Evolutionary conservation across 2,113 vertebrate genomes (phyloP).

Genomic region (Eubucco bourcierii): DNA sequence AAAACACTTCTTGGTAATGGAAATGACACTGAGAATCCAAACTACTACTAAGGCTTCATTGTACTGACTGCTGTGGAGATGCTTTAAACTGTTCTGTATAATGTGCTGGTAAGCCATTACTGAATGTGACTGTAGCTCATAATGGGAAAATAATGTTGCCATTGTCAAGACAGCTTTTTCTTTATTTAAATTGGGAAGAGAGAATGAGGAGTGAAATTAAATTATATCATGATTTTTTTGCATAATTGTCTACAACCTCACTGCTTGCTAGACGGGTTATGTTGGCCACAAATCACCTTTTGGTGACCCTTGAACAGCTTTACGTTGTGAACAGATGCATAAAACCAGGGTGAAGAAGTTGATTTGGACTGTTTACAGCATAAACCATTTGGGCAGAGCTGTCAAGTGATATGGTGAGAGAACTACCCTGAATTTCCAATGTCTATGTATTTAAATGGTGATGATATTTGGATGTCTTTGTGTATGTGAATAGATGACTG

Average conservation of each 20-base stretch:
- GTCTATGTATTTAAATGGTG: slow-evolving; percentile 7
- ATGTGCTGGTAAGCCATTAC: not conserved
- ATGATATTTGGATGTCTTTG: not conserved
- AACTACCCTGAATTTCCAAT: not conserved
- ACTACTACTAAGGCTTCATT: not conserved
- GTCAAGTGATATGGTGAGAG: too few relatives aligned
- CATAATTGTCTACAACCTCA: slow-evolving; percentile 1
- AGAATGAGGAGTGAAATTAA: not conserved
- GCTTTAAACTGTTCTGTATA: not conserved
- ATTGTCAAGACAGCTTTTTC: slow-evolving; percentile 13
- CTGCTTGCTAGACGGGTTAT: slow-evolving; percentile 18
- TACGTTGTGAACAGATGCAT: not conserved
- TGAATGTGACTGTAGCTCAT: not conserved
- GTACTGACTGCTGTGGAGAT: not conserved
- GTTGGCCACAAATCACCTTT: slow-evolving; percentile 32
- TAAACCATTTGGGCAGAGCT: too few relatives aligned
- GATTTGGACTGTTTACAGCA: not conserved
- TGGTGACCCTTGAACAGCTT: slow-evolving; percentile 12
- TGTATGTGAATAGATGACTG: not conserved
- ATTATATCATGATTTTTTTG: slow-evolving; percentile 18
- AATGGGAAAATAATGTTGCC: not conserved
- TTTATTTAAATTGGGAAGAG: slow-evolving; percentile 12
- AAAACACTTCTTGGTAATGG: not conserved
- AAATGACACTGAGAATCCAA: not conserved
- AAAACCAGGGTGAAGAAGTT: slow-evolving; percentile 14